Evolutionary conservation across 2,797 vertebrate genomes (phyloP).

Genomic region (Podargus strigoides): DNA sequence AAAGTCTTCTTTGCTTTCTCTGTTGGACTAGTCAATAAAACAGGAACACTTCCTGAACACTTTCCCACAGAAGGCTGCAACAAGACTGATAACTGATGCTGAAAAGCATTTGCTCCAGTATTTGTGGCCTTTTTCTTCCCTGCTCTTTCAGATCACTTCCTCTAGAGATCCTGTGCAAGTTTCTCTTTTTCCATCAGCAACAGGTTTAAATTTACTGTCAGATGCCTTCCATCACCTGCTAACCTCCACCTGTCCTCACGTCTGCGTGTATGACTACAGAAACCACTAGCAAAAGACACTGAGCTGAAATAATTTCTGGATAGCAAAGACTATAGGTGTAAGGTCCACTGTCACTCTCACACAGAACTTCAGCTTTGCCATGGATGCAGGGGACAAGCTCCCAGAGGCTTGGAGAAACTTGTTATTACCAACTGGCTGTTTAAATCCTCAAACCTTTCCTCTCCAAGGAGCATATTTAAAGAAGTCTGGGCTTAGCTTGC

Average conservation of each 20-base stretch:
- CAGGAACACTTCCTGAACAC: not conserved
- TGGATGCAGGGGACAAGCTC: not conserved
- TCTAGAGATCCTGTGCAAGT: not conserved
- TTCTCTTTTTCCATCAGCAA: not conserved
- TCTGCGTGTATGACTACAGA: accelerated
- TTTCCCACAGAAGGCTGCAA: not conserved
- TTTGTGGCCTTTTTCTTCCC: not conserved
- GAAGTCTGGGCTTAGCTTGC: not conserved
- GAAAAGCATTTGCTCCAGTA: not conserved
- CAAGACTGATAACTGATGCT: not conserved
- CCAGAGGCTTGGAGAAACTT: not conserved
- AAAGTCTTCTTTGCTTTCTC: not conserved
- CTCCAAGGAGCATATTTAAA: not conserved
- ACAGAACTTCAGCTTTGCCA: not conserved
- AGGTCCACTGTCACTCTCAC: not conserved
- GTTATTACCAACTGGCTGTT: not conserved
- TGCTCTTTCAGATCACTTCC: not conserved
- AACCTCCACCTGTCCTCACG: too few species aligned
- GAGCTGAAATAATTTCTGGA: not conserved
- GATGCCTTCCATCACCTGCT: not conserved
- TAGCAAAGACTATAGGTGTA: not conserved
- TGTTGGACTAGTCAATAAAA: not conserved
- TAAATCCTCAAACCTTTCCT: not conserved
- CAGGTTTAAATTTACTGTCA: not conserved
- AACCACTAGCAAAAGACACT: not conserved